Percentiles rank a stretch among this genome's conserved stretches.
Conservation (phyloP, 2,113 vertebrate species). For the Nycticryphes semicollaris region DNA sequence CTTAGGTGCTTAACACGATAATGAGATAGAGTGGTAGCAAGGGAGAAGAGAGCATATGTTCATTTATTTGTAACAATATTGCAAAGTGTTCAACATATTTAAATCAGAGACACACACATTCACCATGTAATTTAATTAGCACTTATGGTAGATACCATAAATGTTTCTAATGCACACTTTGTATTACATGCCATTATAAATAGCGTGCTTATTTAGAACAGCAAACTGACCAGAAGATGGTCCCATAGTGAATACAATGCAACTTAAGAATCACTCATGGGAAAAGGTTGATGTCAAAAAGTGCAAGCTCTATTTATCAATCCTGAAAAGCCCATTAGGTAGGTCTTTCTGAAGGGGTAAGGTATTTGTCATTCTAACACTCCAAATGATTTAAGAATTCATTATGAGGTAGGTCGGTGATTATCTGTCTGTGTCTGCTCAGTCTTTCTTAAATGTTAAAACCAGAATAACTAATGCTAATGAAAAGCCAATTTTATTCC, state of each 20-base stretch:
- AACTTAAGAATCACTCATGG: slow-evolving; percentile 54
- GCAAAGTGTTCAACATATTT: slow-evolving; percentile 42
- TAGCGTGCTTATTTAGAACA: background rate
- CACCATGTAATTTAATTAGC: slow-evolving; percentile 70
- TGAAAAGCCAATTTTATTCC: background rate
- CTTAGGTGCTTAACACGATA: slow-evolving; percentile 50
- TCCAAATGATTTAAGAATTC: slow-evolving; percentile 38
- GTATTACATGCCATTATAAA: slow-evolving; percentile 32
- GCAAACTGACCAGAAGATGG: slow-evolving; percentile 51
- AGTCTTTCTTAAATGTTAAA: slow-evolving; percentile 31
- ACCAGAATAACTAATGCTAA: background rate
- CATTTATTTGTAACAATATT: slow-evolving; percentile 71
- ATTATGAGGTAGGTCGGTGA: background rate
- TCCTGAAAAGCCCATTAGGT: slow-evolving; percentile 38
- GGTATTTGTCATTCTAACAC: background rate
- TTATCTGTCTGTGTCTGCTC: no score
- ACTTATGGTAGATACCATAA: slow-evolving; percentile 41
- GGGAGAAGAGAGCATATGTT: slow-evolving; percentile 58
- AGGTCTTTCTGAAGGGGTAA: slow-evolving; percentile 14
- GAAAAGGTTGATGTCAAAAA: slow-evolving; percentile 36
- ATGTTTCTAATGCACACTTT: slow-evolving; percentile 57
- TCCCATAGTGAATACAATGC: slow-evolving; percentile 48
- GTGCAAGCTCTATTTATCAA: slow-evolving; percentile 40
- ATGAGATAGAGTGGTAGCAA: slow-evolving; percentile 58
- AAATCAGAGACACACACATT: slow-evolving; percentile 58